Evolutionary conservation across 2,888 invertebrate species (phyloP).

Genomic region (Metellina segmentata): DNA sequence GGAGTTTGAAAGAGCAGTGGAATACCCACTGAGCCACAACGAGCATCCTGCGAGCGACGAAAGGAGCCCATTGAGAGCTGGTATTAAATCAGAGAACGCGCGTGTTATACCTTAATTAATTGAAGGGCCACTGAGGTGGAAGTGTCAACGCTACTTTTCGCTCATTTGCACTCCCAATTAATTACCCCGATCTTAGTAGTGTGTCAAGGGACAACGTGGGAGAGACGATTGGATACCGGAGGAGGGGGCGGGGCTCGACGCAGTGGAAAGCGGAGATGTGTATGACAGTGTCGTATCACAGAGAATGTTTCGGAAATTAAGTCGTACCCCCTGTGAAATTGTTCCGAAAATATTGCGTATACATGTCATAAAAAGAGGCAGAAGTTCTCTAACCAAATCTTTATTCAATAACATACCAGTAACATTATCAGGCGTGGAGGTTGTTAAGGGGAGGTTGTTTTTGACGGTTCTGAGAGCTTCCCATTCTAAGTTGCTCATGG

Average conservation of each 20-base stretch:
- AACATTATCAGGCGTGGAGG: too few relatives aligned
- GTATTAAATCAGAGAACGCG: not conserved
- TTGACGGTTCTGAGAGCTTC: too few relatives aligned
- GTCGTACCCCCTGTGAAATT: not conserved
- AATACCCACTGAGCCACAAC: too few relatives aligned
- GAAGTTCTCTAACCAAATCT: too few relatives aligned
- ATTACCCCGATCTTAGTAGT: constrained; percentile 2
- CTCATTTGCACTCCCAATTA: constrained; percentile 8
- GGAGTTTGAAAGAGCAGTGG: too few relatives aligned
- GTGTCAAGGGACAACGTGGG: not conserved
- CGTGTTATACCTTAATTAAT: not conserved
- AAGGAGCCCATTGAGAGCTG: not conserved
- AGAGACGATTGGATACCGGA: too few relatives aligned
- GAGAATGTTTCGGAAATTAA: not conserved
- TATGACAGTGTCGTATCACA: not conserved
- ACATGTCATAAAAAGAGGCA: too few relatives aligned
- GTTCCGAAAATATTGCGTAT: not conserved
- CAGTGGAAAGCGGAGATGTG: not conserved
- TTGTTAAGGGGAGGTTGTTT: too few relatives aligned
- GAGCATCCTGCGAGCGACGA: too few relatives aligned
- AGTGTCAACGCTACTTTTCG: constrained; percentile 13
- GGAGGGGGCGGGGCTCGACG: too few relatives aligned
- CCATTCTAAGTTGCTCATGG: too few relatives aligned
- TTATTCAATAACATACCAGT: too few relatives aligned
- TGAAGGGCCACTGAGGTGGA: not conserved